phyloP scores from a whole-genome alignment of 92 coral and sea anemone species.

The Palythoa caribaeorum region DNA sequence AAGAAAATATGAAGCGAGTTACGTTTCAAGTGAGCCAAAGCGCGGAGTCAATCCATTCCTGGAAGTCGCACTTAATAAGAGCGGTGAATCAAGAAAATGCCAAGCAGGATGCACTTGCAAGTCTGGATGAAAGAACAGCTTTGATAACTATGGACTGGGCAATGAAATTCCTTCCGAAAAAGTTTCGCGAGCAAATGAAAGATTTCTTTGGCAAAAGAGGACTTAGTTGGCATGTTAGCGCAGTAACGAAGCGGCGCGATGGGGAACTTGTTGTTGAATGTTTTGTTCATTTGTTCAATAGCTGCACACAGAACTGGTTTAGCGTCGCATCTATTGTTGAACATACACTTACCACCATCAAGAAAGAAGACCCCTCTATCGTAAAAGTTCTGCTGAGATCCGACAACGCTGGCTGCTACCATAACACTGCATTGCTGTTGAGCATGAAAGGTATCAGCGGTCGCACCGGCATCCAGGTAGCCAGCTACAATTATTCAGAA shows the following conservation, averaged over 20 bases:
- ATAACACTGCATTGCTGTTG: slow-evolving; percentile 38
- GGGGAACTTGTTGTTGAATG: slow-evolving; percentile 41
- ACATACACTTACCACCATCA: slow-evolving; percentile 23
- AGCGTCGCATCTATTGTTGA: slow-evolving; percentile 31
- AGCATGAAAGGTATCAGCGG: slow-evolving; percentile 35
- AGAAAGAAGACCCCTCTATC: slow-evolving; percentile 19
- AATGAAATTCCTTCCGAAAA: slow-evolving; percentile 19
- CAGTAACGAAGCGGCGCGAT: slow-evolving; percentile 12
- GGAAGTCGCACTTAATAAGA: slow-evolving; percentile 7
- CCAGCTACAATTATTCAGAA: slow-evolving; percentile 53
- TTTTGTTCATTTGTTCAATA: slow-evolving; percentile 25
- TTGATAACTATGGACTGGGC: slow-evolving; percentile 34
- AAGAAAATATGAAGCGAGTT: slow-evolving; percentile 7
- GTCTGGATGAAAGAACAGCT: slow-evolving; percentile 24
- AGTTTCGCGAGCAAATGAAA: slow-evolving; percentile 30
- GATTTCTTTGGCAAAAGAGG: slow-evolving; percentile 30
- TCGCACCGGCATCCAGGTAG: slow-evolving; percentile 32
- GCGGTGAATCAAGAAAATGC: slow-evolving; percentile 41
- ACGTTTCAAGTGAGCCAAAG: slow-evolving; percentile 23
- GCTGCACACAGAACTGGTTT: slow-evolving; percentile 33
- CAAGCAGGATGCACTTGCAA: slow-evolving; percentile 17
- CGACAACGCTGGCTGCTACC: slow-evolving; percentile 37
- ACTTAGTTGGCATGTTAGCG: slow-evolving; percentile 29
- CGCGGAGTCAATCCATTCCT: slow-evolving; percentile 12
- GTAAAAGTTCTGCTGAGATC: slow-evolving; percentile 15